A percentile compares a stretch with the other conserved stretches of the same genome.
Conservation (phyloP, 1,140 invertebrate species). For the Meloidogyne exigua region DNA sequence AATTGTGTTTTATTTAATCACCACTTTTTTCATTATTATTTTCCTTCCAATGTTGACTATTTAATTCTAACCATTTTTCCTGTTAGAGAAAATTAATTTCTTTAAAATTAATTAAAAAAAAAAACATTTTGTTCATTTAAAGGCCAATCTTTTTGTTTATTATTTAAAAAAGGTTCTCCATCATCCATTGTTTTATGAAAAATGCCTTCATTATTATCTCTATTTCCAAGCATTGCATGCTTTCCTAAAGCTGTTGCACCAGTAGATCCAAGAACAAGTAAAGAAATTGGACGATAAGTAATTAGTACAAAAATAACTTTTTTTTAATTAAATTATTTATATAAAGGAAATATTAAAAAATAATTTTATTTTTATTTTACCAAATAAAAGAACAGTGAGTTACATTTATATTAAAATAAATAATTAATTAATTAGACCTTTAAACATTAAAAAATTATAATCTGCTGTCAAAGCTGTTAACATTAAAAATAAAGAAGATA, state of each 20-base stretch:
- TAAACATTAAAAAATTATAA: background rate
- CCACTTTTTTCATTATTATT: background rate
- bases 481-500: conserved; percentile 2
- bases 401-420: too few species aligned
- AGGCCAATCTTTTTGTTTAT: background rate
- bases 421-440: too few species aligned
- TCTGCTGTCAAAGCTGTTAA: background rate
- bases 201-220: background rate
- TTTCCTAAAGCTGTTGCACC: background rate
- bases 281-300: conserved; percentile 1
- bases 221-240: background rate
- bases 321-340: too few species aligned
- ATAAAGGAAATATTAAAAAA: too few species aligned
- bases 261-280: background rate
- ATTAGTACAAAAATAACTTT: background rate
- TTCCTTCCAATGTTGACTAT: background rate
- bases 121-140: too few species aligned
- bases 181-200: background rate
- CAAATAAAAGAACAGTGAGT: too few species aligned
- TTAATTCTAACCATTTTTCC: conserved; percentile 1
- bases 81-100: too few species aligned
- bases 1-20: background rate
- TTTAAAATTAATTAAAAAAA: too few species aligned
- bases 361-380: too few species aligned
- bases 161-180: background rate